phyloP scores from a whole-genome alignment of 2,888 invertebrate genomes.

The Plusia festucae region DNA sequence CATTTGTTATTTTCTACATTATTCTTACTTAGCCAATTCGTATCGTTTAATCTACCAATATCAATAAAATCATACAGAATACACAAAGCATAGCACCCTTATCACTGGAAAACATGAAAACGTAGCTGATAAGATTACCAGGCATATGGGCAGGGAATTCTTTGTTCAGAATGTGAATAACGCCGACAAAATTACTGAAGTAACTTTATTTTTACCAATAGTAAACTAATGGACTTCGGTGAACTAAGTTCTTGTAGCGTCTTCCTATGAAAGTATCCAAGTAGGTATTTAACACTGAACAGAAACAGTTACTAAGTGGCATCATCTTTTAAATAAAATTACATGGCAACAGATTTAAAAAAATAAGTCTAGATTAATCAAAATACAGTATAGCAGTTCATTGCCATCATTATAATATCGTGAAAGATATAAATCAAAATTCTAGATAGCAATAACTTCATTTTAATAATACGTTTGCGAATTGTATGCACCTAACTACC shows the following conservation, averaged over 20 bases:
- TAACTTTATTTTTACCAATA: background rate
- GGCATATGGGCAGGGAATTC: background rate
- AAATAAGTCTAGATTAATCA: background rate
- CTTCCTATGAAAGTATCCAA: no score
- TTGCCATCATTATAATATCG: background rate
- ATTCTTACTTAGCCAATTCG: background rate
- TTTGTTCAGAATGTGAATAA: background rate
- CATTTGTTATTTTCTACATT: background rate
- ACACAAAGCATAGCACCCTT: no score
- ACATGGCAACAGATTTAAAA: background rate
- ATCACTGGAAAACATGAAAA: background rate
- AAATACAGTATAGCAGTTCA: background rate
- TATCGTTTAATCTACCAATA: background rate
- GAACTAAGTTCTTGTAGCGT: no score
- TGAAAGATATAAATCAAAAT: background rate
- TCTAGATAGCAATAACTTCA: no score
- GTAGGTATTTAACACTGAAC: no score
- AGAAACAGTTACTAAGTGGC: no score
- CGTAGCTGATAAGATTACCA: background rate
- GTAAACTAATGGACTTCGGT: no score
- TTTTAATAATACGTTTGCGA: no score
- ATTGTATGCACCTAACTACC: no score
- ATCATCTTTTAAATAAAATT: no score
- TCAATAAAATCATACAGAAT: background rate
- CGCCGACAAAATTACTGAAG: background rate